Evolutionary conservation across 23 tunicate species (phyloP), one percentile per base, ranked within the genome.

Genomic region (Botrylloides violaceus): DNA sequence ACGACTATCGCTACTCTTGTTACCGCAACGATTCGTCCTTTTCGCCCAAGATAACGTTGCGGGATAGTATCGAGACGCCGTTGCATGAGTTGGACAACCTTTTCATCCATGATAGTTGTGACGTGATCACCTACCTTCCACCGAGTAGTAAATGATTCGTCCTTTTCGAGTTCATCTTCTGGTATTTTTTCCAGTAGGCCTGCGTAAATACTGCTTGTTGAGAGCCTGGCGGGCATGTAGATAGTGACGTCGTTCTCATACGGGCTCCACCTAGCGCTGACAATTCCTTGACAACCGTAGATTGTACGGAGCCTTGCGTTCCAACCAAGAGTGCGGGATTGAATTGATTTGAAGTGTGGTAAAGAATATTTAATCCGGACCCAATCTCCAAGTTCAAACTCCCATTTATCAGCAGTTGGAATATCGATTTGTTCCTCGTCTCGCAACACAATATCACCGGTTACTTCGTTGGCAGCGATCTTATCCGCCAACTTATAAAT

Each of bases 81-180:
- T 1, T 68, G 74, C 27, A 68, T 39, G 12, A 68, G 56, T 39
- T 68, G 9, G 5, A 68, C 74, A 38, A 43, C 74, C 30, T 68
- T 68, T 25, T 19, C 7, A 68, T 39, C 57, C 30, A 19, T 68
- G 24, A 23, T 68, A 19, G 74, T 68, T 37, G 56, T 68, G 19
- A 68, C 74, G n/a, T 68, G 37, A 21, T 68, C 74, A 0, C 58
- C 58, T 7, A 68, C 30, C 27, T 68, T 68, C 74, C 74, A 68
- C 25, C 26, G 56, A 4, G 74, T 32, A 1, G 74, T 39, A 60
- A 60, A 1, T 20, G 65, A 60, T 3, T 4, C 2, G 27, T 35
- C 49, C 25, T 68, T 56, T 24, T 37, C n/a, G 21, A 19, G 12
- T 19, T 0, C 74, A 19, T 56, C 28, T 21, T 1, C 15, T 19